Evolutionary conservation across 1,140 invertebrate species (phyloP).

Genomic region (Ganaspis sp.): DNA sequence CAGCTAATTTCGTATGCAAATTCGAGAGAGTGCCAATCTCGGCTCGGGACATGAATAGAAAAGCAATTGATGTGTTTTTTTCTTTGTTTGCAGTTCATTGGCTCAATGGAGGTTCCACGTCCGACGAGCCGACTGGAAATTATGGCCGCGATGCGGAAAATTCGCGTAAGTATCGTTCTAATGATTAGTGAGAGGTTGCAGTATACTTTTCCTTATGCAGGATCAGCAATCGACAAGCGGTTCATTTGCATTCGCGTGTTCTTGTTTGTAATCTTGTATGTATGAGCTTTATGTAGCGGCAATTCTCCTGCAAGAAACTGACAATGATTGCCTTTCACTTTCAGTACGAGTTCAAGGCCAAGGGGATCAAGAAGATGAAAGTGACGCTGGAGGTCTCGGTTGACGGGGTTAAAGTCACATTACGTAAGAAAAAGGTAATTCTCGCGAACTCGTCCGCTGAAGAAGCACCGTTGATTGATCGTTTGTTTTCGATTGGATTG

Average conservation of each 20-base stretch:
- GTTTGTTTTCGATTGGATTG: constrained; percentile 23
- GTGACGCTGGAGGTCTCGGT: constrained; percentile 96
- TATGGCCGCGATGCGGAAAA: constrained; percentile 97
- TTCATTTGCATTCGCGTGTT: not conserved
- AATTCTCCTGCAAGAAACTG: constrained; percentile 42
- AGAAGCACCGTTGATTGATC: constrained; percentile 26
- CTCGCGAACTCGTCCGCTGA: constrained; percentile 37
- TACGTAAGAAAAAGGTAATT: constrained; percentile 86
- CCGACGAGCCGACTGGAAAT: constrained; percentile 98
- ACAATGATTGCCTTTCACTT: constrained; percentile 67
- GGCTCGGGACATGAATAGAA: not conserved
- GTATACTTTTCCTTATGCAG: not conserved
- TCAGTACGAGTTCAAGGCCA: constrained; percentile 98
- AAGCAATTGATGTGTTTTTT: constrained; percentile 35
- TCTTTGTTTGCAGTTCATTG: constrained; percentile 91
- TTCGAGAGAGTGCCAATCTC: constrained; percentile 6
- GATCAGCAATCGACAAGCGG: not conserved
- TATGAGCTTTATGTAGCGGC: not conserved
- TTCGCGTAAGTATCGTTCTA: constrained; percentile 87
- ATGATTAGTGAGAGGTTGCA: not conserved
- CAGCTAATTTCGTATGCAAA: not conserved
- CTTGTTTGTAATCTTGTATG: constrained; percentile 31
- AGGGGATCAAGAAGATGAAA: constrained; percentile 98
- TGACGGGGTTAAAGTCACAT: constrained; percentile 92
- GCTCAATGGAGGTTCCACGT: constrained; percentile 95